phyloP scores from a whole-genome alignment of 2,113 vertebrate genomes.

The Channa argus region DNA sequence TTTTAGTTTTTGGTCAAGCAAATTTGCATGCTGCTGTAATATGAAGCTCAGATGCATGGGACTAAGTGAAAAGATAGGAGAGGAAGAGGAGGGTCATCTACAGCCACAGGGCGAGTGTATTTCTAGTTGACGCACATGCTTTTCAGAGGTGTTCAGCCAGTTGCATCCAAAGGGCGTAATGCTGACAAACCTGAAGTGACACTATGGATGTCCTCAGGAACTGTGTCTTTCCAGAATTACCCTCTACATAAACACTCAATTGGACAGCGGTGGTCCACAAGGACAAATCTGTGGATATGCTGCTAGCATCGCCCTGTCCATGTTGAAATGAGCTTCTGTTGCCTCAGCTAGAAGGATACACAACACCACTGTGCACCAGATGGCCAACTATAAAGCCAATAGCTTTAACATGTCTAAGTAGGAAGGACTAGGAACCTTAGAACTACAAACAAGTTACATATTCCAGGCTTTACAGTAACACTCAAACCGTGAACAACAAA shows the following conservation, averaged over 20 bases:
- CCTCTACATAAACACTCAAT: slow-evolving; percentile 18
- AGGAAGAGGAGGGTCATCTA: slow-evolving; percentile 56
- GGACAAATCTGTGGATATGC: slow-evolving; percentile 54
- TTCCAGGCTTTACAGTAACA: not conserved
- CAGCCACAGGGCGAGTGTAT: slow-evolving; percentile 61
- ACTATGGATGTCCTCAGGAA: slow-evolving; percentile 62
- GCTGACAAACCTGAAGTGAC: slow-evolving; percentile 75
- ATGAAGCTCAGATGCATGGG: slow-evolving; percentile 5
- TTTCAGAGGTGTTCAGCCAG: slow-evolving; percentile 50
- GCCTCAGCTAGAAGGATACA: slow-evolving; percentile 32
- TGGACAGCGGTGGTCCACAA: slow-evolving; percentile 48
- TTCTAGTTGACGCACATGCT: slow-evolving; percentile 72
- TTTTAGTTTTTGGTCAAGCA: not conserved
- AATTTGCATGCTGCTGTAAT: not conserved
- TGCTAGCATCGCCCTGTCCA: slow-evolving; percentile 17
- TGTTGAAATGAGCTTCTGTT: slow-evolving; percentile 42
- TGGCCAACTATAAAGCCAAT: slow-evolving; percentile 34
- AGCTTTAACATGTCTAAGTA: not conserved
- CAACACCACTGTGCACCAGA: slow-evolving; percentile 45
- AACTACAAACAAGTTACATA: not conserved
- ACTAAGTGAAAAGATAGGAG: slow-evolving; percentile 13
- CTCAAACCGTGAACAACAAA: not conserved
- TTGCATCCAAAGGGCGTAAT: slow-evolving; percentile 46
- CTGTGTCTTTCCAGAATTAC: slow-evolving; percentile 46
- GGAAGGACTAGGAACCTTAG: slow-evolving; percentile 10